Percentiles rank a stretch among this genome's conserved stretches.
These are phyloP conservation scores for Polypterus bichir DNA, from an alignment of 2,113 vertebrate genomes.

Conservation along the genomic window DNA sequence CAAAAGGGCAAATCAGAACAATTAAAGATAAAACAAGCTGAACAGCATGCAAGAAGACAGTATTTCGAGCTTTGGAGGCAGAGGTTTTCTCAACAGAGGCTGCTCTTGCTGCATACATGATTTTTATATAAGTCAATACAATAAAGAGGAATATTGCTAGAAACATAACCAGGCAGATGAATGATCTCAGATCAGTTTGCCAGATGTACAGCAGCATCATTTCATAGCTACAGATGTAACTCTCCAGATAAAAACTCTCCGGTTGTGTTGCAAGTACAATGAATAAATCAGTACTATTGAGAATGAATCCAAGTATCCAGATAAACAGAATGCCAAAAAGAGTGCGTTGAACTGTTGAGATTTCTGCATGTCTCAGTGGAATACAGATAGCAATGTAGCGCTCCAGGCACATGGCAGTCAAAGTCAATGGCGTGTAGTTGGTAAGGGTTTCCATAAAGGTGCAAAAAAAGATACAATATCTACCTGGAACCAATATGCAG, in stretches of 20 bases:
- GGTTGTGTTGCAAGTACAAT: constrained; percentile 9
- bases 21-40: constrained; percentile 47
- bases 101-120: constrained; percentile 41
- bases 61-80: constrained; percentile 43
- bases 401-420: constrained; percentile 54
- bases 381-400: constrained; percentile 53
- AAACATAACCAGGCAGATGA: constrained; percentile 35
- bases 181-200: constrained; percentile 32
- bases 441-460: background rate
- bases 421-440: constrained; percentile 35
- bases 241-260: constrained; percentile 22
- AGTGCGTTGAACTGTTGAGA: constrained; percentile 41
- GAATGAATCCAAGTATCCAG: constrained; percentile 32
- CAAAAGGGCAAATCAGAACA: constrained; percentile 37
- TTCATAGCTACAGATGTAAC: constrained; percentile 12
- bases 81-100: constrained; percentile 37
- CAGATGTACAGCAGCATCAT: constrained; percentile 21
- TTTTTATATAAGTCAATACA: constrained; percentile 47
- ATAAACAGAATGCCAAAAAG: constrained; percentile 39
- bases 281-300: constrained; percentile 21
- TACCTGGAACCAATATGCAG: constrained; percentile 3
- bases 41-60: constrained; percentile 45
- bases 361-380: constrained; percentile 32
- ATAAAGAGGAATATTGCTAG: constrained; percentile 35
- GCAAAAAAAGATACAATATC: constrained; percentile 16